Base-by-base conservation (phyloP, 1,140 invertebrate species). In the Temnothorax nylanderi region DNA sequence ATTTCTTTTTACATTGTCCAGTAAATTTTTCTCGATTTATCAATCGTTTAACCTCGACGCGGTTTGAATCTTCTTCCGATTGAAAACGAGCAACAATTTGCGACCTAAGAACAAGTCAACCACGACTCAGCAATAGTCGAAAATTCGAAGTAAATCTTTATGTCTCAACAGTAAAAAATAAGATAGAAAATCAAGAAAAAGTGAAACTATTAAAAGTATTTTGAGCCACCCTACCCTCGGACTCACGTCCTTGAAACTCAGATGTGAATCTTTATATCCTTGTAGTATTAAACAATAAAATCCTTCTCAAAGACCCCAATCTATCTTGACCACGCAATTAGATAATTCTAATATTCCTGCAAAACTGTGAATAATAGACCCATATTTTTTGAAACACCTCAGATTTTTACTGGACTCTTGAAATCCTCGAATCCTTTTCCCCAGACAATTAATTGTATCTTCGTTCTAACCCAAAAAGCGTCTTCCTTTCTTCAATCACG, bases 51-150 rank as follows among this genome's bases (percentile, higher is more conserved):
- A 54, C 21, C 10, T 21, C 21, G 3, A 78, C 3, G 3, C n/a
- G 4, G 1, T 26, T 47, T 49, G 3, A 60, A 26, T 74, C 3
- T 34, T 60, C 26, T 74, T 67, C 11, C 18, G 3, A 44, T 34
- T 82, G 13, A 72, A 82, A 34, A 51, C 26, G 10, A 58, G 51
- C 58, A 76, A 81, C 37, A 89, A 85, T 62, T 74, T 47, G 56
- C 71, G 34, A 82, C 7, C 34, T 86, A 88, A 91, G 90, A 91
- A 89, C 90, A 91, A 91, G 89, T 21, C 77, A 91, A 84, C 89
- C 89, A 91, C 87, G 90, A 90, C 90, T 91, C 90, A 90, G 89
- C 37, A 86, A 80, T 82, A 64, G 56, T 84, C 69, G 56, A 81
- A 85, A 85, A 81, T 32, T 6, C 5, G n/a, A 82, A 81, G 10